These are phyloP conservation scores for Sinocyclocheilus anshuiensis DNA, from an alignment of 2,113 vertebrate species.

Conservation along the genomic window DNA sequence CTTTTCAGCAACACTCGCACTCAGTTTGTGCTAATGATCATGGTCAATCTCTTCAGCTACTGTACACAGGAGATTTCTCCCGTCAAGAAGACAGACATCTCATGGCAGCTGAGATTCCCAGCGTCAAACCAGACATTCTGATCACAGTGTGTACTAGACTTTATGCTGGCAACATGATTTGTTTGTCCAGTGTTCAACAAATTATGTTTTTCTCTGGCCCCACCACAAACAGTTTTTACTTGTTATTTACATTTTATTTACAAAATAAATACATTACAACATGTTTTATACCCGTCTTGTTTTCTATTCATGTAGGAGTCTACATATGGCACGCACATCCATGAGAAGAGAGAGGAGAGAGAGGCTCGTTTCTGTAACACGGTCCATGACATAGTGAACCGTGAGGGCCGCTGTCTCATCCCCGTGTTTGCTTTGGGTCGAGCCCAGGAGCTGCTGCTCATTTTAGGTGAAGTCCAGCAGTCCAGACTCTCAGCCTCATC, in stretches of 20 bases:
- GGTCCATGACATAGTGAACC: constrained; percentile 94
- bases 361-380: constrained; percentile 97
- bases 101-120: constrained; percentile 98
- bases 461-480: constrained; percentile 79
- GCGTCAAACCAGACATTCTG: constrained; percentile 96
- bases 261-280: too few species aligned
- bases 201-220: not conserved
- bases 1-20: not conserved
- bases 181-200: not conserved
- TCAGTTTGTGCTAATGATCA: not conserved
- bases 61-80: constrained; percentile 98
- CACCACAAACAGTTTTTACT: not conserved
- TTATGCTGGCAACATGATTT: not conserved
- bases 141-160: constrained; percentile 84
- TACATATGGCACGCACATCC: constrained; percentile 95
- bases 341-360: constrained; percentile 94
- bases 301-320: constrained; percentile 80
- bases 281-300: too few species aligned
- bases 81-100: constrained; percentile 96
- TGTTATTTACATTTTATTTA: too few species aligned
- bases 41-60: constrained; percentile 73
- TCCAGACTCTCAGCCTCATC: not conserved
- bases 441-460: constrained; percentile 93
- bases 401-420: constrained; percentile 93
- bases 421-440: constrained; percentile 94